Base-by-base conservation (phyloP, 1,140 invertebrate genomes). In the Heliconius hermathena region DNA sequence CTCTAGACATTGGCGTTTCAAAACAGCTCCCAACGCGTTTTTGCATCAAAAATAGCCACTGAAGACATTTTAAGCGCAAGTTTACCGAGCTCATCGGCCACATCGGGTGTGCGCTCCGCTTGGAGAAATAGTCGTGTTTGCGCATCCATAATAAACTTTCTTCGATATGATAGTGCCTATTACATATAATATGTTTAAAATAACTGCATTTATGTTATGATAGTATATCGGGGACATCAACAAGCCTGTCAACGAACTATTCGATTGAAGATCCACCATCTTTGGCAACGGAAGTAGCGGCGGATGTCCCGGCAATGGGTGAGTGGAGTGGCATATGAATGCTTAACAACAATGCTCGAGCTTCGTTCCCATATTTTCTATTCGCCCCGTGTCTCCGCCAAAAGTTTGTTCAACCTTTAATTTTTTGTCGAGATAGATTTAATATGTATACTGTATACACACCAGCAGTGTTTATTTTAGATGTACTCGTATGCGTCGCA, bases 41-140 rank as follows among this genome's bases (percentile, higher is more conserved):
- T 89, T 92, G 91, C 93, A 94, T 93, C 92, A 93, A 94, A 94
- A 94, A 94, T 94, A 94, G 90, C 93, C 86, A 88, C 90, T 79
- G 87, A 93, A 94, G 91, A 92, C 88, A 89, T 86, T 88, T 86
- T 88, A 86, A 84, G 89, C 88, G 90, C 85, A 93, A 93, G 90
- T 91, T 89, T 89, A 91, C 90, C 82, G 84, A 83, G 89, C 84
- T 89, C 89, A 86, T 81, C 89, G 91, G 83, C 85, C 90, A 87
- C 87, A 83, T 73, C 88, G 90, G 87, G 85, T 89, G 91, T 89
- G 90, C 87, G 82, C 82, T 79, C 36, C 85, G 85, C 81, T 82
- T 76, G 77, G 81, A 70, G 83, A 85, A 85, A 82, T 80, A 83
- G 84, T 77, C 18, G 66, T 80, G 75, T 84, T 83, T 71, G 83